Evolutionary conservation across 2,113 vertebrate genomes (phyloP).

Genomic region (Dasyurus viverrinus): DNA sequence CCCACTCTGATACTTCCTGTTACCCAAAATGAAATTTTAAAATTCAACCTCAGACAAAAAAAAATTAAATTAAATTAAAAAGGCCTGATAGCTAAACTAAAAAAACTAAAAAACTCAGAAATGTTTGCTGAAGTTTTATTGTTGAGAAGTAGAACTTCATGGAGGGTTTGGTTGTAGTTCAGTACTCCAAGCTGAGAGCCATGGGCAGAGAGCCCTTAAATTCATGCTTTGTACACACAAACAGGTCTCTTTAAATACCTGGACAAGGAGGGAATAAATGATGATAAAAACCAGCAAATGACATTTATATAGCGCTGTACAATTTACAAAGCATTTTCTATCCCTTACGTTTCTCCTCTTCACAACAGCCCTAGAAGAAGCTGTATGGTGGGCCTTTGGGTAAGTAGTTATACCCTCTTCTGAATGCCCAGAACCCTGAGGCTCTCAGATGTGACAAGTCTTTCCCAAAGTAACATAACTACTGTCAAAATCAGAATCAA

Average conservation of each 20-base stretch:
- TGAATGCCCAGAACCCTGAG: neutral
- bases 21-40: neutral
- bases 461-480: neutral
- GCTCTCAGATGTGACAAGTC: neutral
- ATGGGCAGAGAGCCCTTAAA: neutral
- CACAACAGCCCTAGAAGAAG: neutral
- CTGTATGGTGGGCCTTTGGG: neutral
- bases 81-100: neutral
- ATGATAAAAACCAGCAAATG: neutral
- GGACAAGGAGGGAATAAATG: neutral
- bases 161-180: neutral
- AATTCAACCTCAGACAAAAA: neutral
- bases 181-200: neutral
- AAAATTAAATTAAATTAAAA: neutral
- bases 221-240: neutral
- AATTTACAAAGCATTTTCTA: neutral
- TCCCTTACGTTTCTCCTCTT: neutral
- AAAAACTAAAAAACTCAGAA: neutral
- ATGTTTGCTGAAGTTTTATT: neutral
- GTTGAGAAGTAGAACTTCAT: neutral
- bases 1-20: neutral
- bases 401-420: neutral
- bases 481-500: neutral
- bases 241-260: constrained; percentile 1
- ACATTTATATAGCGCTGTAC: neutral